Conservation (phyloP, 1,140 invertebrate genomes). For the Drosophila littoralis region DNA sequence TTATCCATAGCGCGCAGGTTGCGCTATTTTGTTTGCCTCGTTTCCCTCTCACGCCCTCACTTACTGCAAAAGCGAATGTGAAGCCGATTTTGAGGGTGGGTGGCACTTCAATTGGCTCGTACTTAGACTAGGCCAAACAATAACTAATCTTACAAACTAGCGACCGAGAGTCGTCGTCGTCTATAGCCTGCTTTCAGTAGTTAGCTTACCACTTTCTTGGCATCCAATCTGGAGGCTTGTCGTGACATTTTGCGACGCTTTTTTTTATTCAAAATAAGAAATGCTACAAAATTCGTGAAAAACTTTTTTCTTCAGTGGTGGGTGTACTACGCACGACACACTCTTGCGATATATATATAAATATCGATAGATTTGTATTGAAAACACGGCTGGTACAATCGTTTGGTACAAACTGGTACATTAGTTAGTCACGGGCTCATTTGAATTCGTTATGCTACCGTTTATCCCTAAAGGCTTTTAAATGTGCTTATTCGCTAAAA, state of each 20-base stretch:
- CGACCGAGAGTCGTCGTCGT: conserved; percentile 6
- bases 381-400: background rate
- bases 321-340: conserved; percentile 26
- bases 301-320: conserved; percentile 43
- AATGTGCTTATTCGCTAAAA: no score
- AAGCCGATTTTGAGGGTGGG: conserved; percentile 81
- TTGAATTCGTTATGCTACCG: no score
- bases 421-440: background rate
- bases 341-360: background rate
- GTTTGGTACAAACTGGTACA: background rate
- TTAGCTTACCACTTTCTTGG: conserved; percentile 85
- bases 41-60: conserved; percentile 61
- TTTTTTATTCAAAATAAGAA: no score
- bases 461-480: no score
- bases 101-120: conserved; percentile 65
- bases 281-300: conserved; percentile 9
- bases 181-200: conserved; percentile 3
- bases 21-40: conserved; percentile 38
- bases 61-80: conserved; percentile 84
- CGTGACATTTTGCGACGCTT: conserved; percentile 71
- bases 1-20: conserved; percentile 66
- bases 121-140: conserved; percentile 53
- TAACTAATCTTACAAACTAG: conserved; percentile 62
- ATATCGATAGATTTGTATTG: background rate
- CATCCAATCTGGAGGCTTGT: conserved; percentile 81